phyloP scores from a whole-genome alignment of 2,113 vertebrate genomes.

The Zootoca vivipara region DNA sequence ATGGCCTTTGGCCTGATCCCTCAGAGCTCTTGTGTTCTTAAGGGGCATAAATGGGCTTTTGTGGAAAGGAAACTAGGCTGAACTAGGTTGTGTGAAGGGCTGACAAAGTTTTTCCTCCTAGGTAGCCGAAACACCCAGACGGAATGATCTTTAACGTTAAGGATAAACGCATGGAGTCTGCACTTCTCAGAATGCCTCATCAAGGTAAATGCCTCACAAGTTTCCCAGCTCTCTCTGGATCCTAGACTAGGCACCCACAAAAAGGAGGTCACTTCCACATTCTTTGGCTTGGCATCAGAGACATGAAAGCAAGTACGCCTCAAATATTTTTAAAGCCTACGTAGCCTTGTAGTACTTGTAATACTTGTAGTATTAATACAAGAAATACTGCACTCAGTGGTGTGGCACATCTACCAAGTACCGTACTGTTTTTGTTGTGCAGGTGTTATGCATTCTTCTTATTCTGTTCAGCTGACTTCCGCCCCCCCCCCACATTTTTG shows the following conservation, averaged over 20 bases:
- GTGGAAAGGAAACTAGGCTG: background rate
- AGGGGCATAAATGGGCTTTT: background rate
- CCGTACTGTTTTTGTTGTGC: background rate
- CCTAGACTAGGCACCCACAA: background rate
- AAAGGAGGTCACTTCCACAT: background rate
- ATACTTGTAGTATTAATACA: background rate
- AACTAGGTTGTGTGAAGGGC: background rate
- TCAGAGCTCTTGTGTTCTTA: no score
- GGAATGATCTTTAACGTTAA: background rate
- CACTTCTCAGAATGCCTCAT: background rate
- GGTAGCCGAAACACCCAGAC: background rate
- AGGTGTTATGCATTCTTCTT: background rate
- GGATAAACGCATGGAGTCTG: background rate
- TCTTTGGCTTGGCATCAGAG: background rate
- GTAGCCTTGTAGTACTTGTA: no score
- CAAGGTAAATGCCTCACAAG: background rate
- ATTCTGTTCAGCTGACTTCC: background rate
- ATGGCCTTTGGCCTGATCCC: no score
- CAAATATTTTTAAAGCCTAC: no score
- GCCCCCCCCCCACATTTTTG: background rate
- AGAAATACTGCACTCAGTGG: background rate
- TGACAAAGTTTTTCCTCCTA: background rate
- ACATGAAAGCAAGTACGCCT: background rate
- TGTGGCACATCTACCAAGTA: background rate
- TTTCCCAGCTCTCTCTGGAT: background rate